A percentile compares a stretch with the other conserved stretches of the same genome.
Evolutionary conservation across 2,797 vertebrate species (phyloP).

Genomic region (Alauda arvensis): DNA sequence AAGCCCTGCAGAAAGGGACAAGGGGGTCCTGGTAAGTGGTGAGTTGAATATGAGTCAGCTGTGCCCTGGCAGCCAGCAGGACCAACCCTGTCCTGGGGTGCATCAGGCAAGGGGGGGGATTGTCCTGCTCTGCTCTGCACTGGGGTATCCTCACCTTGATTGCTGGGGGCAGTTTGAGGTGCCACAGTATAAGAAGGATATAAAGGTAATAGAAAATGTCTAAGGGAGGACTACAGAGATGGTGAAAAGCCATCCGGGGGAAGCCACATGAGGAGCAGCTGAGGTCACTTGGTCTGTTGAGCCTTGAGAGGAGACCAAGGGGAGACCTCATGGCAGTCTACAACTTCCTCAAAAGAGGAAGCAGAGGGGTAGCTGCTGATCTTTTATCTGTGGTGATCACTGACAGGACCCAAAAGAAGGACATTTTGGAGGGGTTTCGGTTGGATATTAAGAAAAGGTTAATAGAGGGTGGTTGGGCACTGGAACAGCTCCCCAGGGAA

Average conservation of each 20-base stretch:
- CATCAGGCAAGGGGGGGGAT: background rate
- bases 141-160: accelerated
- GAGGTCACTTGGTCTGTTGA: background rate
- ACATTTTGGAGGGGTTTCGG: background rate
- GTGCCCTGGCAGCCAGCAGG: background rate
- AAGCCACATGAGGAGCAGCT: accelerated
- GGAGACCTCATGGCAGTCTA: background rate
- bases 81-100: accelerated
- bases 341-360: background rate
- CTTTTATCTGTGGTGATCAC: background rate
- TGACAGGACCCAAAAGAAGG: background rate
- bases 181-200: background rate
- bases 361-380: background rate
- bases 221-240: background rate
- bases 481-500: background rate
- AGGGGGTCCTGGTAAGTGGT: accelerated
- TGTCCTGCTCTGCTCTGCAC: accelerated
- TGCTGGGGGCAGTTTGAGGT: background rate
- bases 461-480: background rate
- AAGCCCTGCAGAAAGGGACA: background rate
- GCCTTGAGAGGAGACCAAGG: background rate
- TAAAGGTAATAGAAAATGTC: background rate
- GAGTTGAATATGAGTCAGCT: background rate
- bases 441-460: background rate
- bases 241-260: background rate